Conservation (phyloP, 2,113 vertebrate genomes). For the Erythrolamprus reginae region DNA sequence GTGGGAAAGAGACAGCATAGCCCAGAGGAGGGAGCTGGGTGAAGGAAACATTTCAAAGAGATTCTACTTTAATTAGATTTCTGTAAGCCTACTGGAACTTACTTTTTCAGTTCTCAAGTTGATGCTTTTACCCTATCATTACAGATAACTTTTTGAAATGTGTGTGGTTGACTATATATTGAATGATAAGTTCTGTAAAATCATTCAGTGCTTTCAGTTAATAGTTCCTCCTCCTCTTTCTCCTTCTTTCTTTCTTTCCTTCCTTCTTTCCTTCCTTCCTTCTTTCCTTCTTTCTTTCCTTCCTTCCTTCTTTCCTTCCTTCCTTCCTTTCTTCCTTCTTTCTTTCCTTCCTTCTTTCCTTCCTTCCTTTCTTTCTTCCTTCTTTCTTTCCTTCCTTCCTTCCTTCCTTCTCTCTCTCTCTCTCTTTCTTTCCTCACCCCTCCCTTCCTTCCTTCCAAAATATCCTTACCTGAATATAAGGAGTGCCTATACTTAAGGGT, state of each 20-base stretch:
- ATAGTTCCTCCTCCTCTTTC: not conserved
- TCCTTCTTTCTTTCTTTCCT: not conserved
- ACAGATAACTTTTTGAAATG: not conserved
- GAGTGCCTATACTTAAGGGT: not conserved
- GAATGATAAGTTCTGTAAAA: not conserved
- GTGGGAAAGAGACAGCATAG: not conserved
- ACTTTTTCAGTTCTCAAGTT: not conserved
- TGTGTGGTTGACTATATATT: not conserved
- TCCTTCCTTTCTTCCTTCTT: not conserved
- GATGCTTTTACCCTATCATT: not conserved
- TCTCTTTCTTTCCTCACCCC: not conserved
- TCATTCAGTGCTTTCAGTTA: not conserved
- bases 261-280: not conserved
- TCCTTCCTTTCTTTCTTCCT: not conserved
- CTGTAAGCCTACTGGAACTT: not conserved
- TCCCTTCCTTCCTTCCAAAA: not conserved
- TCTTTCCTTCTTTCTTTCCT: not conserved
- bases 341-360: not conserved
- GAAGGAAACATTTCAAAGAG: not conserved
- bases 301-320: not conserved
- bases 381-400: not conserved
- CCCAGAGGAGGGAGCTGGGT: not conserved
- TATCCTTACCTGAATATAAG: not conserved
- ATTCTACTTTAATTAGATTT: not conserved
- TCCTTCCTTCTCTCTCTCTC: not conserved